These are phyloP conservation scores for Lithobates sylvaticus DNA, from an alignment of 2,797 vertebrate species.

Conservation along the genomic window DNA sequence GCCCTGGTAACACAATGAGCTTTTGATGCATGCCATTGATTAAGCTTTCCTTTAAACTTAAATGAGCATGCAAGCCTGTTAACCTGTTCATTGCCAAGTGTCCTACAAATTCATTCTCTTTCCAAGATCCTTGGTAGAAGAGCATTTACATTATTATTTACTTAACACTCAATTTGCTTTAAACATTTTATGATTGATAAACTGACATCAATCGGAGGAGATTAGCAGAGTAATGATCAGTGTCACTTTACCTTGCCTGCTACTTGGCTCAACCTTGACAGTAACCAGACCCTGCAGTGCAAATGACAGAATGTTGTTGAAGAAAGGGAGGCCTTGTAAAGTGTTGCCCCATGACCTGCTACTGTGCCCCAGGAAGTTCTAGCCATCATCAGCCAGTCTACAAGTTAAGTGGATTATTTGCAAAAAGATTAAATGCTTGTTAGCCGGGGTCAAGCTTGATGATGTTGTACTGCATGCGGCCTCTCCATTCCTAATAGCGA, in stretches of 20 bases:
- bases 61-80: not conserved
- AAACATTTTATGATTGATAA: not conserved
- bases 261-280: not conserved
- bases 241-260: not conserved
- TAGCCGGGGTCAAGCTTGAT: constrained; percentile 28
- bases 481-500: constrained; percentile 1
- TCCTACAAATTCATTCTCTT: not conserved
- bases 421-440: constrained; percentile 55
- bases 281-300: not conserved
- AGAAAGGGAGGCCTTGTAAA: constrained; percentile 29
- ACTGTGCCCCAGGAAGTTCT: constrained; percentile 43
- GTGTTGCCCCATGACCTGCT: constrained; percentile 15
- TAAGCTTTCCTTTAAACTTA: constrained; percentile 24
- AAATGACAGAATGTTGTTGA: not conserved
- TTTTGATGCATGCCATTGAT: constrained; percentile 51
- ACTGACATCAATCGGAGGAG: not conserved
- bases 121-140: not conserved
- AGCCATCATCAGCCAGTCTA: constrained; percentile 23
- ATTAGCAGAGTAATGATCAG: too few species aligned
- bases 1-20: constrained; percentile 71
- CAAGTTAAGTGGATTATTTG: constrained; percentile 57
- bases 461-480: not conserved
- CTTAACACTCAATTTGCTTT: not conserved
- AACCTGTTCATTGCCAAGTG: constrained; percentile 5
- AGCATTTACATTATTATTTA: not conserved